Evolutionary conservation across 2,888 invertebrate genomes (phyloP).

Genomic region (Tipula vernalis): DNA sequence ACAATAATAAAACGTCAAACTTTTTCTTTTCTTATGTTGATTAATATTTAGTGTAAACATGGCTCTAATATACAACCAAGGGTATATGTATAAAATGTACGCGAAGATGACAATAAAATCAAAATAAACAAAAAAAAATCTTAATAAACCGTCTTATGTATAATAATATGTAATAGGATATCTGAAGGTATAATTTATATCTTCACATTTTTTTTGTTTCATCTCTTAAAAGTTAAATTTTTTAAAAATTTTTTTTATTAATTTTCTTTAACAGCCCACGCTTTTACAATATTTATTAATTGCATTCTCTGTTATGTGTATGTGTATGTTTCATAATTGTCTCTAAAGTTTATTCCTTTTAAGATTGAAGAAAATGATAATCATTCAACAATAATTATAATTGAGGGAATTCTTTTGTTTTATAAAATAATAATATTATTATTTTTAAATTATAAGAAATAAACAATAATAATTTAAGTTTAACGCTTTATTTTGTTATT

Average conservation of each 20-base stretch:
- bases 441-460: neutral
- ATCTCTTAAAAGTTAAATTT: neutral
- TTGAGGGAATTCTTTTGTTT: neutral
- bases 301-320: neutral
- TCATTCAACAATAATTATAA: neutral
- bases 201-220: neutral
- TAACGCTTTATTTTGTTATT: neutral
- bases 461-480: neutral
- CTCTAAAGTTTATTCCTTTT: slow-evolving; percentile 4
- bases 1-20: neutral
- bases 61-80: neutral
- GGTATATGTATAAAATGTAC: neutral
- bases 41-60: neutral
- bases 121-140: neutral
- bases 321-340: neutral
- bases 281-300: neutral
- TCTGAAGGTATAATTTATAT: neutral
- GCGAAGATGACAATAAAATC: neutral
- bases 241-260: neutral
- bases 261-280: neutral
- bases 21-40: neutral
- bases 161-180: neutral
- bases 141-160: neutral
- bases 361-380: slow-evolving; percentile 4
- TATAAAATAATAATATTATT: neutral